Evolutionary conservation across 2,888 invertebrate genomes (phyloP).

Genomic region (Copidosoma aretas): DNA sequence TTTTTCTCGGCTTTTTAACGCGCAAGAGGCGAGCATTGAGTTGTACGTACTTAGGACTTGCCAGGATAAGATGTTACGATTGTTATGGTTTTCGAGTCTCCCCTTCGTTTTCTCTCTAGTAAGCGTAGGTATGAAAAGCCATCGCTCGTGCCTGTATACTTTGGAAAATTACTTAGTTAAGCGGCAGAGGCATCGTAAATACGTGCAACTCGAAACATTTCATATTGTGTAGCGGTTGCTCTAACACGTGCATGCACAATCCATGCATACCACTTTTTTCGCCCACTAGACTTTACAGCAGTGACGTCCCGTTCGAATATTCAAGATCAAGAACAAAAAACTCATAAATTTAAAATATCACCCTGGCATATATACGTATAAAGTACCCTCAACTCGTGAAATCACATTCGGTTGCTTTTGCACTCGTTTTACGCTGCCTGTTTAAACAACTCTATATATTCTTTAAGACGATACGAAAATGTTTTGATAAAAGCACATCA

Average conservation of each 20-base stretch:
- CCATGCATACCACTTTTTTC: conserved; percentile 14
- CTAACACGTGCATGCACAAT: too few species aligned
- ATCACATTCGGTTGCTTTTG: too few species aligned
- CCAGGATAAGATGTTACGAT: conserved; percentile 29
- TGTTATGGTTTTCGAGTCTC: not conserved
- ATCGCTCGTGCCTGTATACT: conserved; percentile 2
- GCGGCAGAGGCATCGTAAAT: conserved; percentile 22
- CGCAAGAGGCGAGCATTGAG: conserved; percentile 26
- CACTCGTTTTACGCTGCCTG: too few species aligned
- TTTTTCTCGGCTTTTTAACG: conserved; percentile 11
- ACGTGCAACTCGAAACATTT: conserved; percentile 6
- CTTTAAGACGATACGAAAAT: too few species aligned
- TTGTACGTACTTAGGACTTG: too few species aligned
- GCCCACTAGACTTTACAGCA: conserved; percentile 5
- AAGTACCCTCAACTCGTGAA: too few species aligned
- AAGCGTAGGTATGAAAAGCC: conserved; percentile 15
- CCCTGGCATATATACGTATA: too few species aligned
- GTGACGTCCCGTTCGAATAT: not conserved
- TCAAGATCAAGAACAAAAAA: not conserved
- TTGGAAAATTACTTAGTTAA: conserved; percentile 33
- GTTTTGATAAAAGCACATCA: too few species aligned
- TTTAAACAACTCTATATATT: too few species aligned
- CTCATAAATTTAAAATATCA: not conserved
- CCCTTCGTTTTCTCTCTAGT: conserved; percentile 2
- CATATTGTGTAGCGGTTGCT: not conserved